Evolutionary conservation across 1,140 invertebrate species (phyloP).

Genomic region (Tetramorium parvispinum): DNA sequence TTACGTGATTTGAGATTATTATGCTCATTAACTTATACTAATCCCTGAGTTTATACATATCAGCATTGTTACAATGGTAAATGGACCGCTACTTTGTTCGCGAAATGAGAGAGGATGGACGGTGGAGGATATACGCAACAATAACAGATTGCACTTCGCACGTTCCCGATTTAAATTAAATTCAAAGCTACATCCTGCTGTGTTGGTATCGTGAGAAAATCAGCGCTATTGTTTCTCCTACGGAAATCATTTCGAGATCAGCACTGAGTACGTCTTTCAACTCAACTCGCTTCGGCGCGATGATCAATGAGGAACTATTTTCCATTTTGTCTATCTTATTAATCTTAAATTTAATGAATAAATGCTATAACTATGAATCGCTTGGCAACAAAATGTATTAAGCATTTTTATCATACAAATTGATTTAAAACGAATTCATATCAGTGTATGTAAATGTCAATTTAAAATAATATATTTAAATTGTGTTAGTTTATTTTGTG

Average conservation of each 20-base stretch:
- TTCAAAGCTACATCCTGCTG: slow-evolving; percentile 55
- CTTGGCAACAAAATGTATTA: neutral
- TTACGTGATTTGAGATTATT: slow-evolving; percentile 19
- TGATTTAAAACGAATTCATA: neutral
- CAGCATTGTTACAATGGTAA: slow-evolving; percentile 37
- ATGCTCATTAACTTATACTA: neutral
- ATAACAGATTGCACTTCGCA: slow-evolving; percentile 59
- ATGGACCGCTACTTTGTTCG: slow-evolving; percentile 52
- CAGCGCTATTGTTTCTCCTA: slow-evolving; percentile 37
- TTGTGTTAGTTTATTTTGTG: neutral
- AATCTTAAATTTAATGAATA: neutral
- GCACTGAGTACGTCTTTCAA: slow-evolving; percentile 33
- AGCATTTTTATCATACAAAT: neutral
- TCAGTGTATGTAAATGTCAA: neutral
- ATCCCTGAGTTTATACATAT: neutral
- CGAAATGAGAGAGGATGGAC: neutral
- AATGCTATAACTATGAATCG: neutral
- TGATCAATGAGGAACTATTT: slow-evolving; percentile 36
- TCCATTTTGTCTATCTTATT: slow-evolving; percentile 15
- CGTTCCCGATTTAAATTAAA: slow-evolving; percentile 58
- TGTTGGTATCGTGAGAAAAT: slow-evolving; percentile 51
- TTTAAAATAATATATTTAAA: neutral
- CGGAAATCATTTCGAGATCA: slow-evolving; percentile 40
- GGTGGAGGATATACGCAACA: slow-evolving; percentile 7
- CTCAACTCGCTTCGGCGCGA: neutral